Evolutionary conservation across 2,113 vertebrate species (phyloP).

Genomic region (Dicaeum eximium): DNA sequence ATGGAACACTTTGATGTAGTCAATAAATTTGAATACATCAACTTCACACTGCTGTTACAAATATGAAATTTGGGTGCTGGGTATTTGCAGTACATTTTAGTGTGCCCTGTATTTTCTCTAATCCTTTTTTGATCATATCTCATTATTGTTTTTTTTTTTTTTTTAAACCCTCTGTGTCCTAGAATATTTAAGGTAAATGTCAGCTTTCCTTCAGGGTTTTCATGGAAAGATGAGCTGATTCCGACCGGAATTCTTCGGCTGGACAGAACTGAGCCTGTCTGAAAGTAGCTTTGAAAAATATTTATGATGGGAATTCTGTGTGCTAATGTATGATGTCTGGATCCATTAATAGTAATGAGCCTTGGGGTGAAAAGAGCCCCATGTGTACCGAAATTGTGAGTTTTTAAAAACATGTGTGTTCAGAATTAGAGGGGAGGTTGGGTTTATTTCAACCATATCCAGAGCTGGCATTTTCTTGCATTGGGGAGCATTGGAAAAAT

Average conservation of each 20-base stretch:
- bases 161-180: rapidly evolving
- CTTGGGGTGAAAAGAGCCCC: background rate
- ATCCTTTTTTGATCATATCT: background rate
- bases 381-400: background rate
- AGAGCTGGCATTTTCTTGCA: background rate
- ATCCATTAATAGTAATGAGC: background rate
- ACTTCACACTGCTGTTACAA: background rate
- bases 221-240: background rate
- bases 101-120: background rate
- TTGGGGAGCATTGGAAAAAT: background rate
- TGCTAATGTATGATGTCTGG: background rate
- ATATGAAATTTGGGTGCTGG: background rate
- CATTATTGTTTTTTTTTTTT: background rate
- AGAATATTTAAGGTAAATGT: background rate
- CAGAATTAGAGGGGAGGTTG: background rate
- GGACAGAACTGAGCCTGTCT: background rate
- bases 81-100: background rate
- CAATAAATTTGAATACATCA: background rate
- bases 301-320: background rate
- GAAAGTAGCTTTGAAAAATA: background rate
- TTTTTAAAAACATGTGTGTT: background rate
- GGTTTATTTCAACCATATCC: background rate
- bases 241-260: background rate
- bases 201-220: background rate
- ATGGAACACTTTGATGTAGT: background rate